A percentile compares a stretch with the other conserved stretches of the same genome.
phyloP scores from a whole-genome alignment of 1,140 invertebrate genomes.

The Musca vetustissima region DNA sequence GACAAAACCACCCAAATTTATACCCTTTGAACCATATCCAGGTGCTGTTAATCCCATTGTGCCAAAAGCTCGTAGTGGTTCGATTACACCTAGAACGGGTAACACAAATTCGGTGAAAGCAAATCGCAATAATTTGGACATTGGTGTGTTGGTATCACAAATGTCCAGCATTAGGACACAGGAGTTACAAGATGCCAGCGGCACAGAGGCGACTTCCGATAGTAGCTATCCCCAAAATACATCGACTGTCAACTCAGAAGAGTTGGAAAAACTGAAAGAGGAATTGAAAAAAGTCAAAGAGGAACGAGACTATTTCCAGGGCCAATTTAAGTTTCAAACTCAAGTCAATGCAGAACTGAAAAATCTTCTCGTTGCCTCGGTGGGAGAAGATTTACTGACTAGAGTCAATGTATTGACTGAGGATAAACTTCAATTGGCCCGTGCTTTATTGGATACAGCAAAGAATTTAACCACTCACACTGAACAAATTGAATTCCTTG shows the following conservation, averaged over 20 bases:
- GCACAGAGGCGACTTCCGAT: constrained; percentile 36
- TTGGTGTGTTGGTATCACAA: constrained; percentile 68
- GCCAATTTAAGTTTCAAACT: constrained; percentile 71
- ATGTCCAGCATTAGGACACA: constrained; percentile 66
- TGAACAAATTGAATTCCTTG: constrained; percentile 89
- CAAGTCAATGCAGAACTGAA: constrained; percentile 92
- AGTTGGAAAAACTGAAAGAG: constrained; percentile 38
- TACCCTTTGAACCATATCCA: constrained; percentile 87
- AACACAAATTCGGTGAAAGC: constrained; percentile 38
- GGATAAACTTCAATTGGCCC: constrained; percentile 84
- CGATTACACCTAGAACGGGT: constrained; percentile 54
- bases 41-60: constrained; percentile 79
- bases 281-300: constrained; percentile 58
- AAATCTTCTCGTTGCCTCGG: constrained; percentile 87
- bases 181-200: constrained; percentile 50
- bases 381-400: constrained; percentile 89
- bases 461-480: constrained; percentile 83
- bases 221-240: neutral
- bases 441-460: constrained; percentile 80
- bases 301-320: constrained; percentile 67
- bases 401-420: constrained; percentile 86
- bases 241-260: constrained; percentile 5
- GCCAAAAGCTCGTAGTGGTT: constrained; percentile 54
- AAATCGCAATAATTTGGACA: constrained; percentile 67
- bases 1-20: constrained; percentile 78